phyloP scores from a whole-genome alignment of 2,113 vertebrate species.

The Oostethus manadensis region DNA sequence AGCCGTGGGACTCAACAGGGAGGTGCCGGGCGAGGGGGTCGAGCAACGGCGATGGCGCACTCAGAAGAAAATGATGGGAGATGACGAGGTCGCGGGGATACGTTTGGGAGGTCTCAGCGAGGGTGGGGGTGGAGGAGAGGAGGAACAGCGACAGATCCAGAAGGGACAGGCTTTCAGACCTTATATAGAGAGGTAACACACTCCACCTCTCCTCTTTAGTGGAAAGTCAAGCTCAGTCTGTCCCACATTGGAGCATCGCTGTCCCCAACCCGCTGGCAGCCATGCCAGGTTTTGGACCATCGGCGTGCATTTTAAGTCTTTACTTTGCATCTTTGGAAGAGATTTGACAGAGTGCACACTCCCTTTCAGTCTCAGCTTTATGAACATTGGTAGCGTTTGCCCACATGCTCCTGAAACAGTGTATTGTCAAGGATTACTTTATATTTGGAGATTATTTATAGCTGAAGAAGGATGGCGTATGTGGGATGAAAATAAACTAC shows the following conservation, averaged over 20 bases:
- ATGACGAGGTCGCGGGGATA: constrained; percentile 41
- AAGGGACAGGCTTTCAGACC: constrained; percentile 56
- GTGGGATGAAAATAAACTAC: constrained; percentile 24
- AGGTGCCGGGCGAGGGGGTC: constrained; percentile 31
- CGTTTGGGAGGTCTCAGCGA: constrained; percentile 47
- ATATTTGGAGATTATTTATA: constrained; percentile 26
- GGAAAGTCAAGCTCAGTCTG: constrained; percentile 26
- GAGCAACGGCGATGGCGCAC: constrained; percentile 15
- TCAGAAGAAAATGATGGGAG: constrained; percentile 50
- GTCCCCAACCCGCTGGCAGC: constrained; percentile 1
- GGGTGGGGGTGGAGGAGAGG: constrained; percentile 48
- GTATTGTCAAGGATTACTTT: constrained; percentile 12
- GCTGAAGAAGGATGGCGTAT: constrained; percentile 12
- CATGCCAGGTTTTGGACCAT: constrained; percentile 7
- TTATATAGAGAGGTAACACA: constrained; percentile 66
- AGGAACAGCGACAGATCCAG: constrained; percentile 59
- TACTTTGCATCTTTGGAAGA: not conserved
- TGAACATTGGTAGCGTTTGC: not conserved
- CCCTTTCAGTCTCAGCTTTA: not conserved
- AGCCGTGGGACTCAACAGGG: constrained; percentile 19
- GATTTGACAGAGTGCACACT: too few species aligned
- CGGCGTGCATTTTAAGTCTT: not conserved
- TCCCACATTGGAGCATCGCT: constrained; percentile 33
- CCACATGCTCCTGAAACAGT: not conserved
- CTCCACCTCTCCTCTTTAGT: constrained; percentile 63